These are phyloP conservation scores for Orthonevra nobilis DNA, from an alignment of 2,888 invertebrate genomes.

Conservation along the genomic window DNA sequence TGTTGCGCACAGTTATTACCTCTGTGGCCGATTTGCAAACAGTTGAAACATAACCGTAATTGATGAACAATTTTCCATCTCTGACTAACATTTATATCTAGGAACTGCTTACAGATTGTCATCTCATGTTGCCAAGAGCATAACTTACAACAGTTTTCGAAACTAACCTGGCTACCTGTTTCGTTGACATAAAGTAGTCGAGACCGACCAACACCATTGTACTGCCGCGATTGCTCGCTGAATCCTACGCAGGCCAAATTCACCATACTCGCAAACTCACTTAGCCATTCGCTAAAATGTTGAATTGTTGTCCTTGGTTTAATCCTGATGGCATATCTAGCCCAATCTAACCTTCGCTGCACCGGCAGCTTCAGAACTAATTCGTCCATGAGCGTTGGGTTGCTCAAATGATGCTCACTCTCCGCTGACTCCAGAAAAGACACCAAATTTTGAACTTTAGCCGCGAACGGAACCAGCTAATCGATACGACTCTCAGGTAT, in stretches of 20 bases:
- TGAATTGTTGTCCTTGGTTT: constrained; percentile 16
- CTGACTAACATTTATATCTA: not conserved
- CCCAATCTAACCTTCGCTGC: constrained; percentile 41
- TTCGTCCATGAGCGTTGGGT: constrained; percentile 53
- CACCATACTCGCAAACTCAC: not conserved
- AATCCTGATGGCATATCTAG: constrained; percentile 17
- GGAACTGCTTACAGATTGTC: not conserved
- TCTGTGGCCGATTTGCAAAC: constrained; percentile 22
- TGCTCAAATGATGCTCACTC: constrained; percentile 40
- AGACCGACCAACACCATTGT: not conserved
- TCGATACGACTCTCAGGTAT: constrained; percentile 37
- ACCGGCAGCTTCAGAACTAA: constrained; percentile 34
- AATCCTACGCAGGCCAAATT: not conserved
- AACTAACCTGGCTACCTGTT: not conserved
- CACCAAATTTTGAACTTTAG: constrained; percentile 45
- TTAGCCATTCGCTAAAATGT: not conserved
- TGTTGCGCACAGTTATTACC: constrained; percentile 1
- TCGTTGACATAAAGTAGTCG: not conserved
- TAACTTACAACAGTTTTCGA: not conserved
- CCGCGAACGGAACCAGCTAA: constrained; percentile 30
- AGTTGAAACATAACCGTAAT: constrained; percentile 37
- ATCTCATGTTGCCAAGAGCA: not conserved
- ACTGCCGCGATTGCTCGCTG: not conserved
- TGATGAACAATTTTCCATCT: constrained; percentile 36
- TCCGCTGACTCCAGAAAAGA: constrained; percentile 36